Base-by-base conservation (phyloP, 1,140 invertebrate species). In the Druon quercuslanigerum region DNA sequence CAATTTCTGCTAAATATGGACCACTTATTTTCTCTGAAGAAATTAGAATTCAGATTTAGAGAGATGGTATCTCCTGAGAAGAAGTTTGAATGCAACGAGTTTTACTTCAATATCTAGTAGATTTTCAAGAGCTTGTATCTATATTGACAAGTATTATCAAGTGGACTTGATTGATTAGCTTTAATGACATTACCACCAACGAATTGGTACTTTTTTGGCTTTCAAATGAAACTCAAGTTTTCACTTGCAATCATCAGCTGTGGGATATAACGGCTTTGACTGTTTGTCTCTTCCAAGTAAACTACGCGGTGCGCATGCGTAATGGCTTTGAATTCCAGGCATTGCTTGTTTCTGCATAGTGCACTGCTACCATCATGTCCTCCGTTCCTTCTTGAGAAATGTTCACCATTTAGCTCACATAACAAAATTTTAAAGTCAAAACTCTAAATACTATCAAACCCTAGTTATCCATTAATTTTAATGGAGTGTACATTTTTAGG, bases 291-390 rank as follows among this genome's bases (percentile, higher is more conserved):
- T 90, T 90, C 89, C 84, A 84, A 90, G 89, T 89, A 89, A 87
- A 87, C 85, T 87, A 90, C 88, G 87, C 88, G 86, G 79, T 78
- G 89, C 90, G 90, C 90, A 91, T 91, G 90, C 88, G 88, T 91
- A 91, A 91, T 91, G 87, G 84, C 83, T 84, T 80, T 83, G 85
- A 89, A 91, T 90, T 91, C 90, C 89, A 87, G 52, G 80, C 89
- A 90, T 91, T 86, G 87, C 84, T 84, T 75, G 74, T 78, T 77
- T 76, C 60, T 79, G 79, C 86, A 54, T 84, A 83, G 82, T 84
- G 79, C 86, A 85, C 82, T 86, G 82, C 82, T 86, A 82, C 84
- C 84, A 83, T 81, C 84, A 82, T 81, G 83, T 77, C 81, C 70
- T 82, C 73, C 80, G 83, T 80, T 76, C 75, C 74, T 75, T 60